Conservation (phyloP, 2,797 vertebrate species). For the Forpus xanthops region DNA sequence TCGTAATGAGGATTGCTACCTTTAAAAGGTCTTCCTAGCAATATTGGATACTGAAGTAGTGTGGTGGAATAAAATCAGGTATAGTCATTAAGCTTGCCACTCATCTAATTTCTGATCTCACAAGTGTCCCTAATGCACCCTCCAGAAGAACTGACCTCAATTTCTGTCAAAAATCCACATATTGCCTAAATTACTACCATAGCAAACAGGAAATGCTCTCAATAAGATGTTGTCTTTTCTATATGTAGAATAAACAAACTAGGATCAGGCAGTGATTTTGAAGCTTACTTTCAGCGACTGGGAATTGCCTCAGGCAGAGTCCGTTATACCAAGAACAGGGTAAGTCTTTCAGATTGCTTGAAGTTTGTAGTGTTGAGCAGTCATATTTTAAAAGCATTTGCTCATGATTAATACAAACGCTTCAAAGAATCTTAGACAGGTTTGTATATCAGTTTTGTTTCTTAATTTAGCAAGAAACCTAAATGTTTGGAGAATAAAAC, state of each 20-base stretch:
- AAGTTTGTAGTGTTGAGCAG: background rate
- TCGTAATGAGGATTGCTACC: background rate
- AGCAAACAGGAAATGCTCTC: background rate
- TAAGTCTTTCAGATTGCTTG: slow-evolving; percentile 58
- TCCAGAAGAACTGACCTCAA: background rate
- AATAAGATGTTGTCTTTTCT: background rate
- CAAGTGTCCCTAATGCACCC: background rate
- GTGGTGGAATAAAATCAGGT: background rate
- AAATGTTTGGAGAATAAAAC: background rate
- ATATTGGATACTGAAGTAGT: background rate
- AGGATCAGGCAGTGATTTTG: slow-evolving; percentile 97
- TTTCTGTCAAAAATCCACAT: background rate
- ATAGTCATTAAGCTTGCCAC: background rate
- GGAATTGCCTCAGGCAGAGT: slow-evolving; percentile 90
- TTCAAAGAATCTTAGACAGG: background rate
- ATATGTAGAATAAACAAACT: slow-evolving; percentile 89
- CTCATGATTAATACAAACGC: background rate
- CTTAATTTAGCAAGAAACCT: background rate
- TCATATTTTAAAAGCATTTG: background rate
- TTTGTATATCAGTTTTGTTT: background rate
- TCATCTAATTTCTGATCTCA: background rate
- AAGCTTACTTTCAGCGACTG: slow-evolving; percentile 93
- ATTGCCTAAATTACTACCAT: background rate
- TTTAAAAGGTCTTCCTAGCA: background rate
- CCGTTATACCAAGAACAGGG: slow-evolving; percentile 93